These are phyloP conservation scores for Drosophila vallismaia DNA, from an alignment of 2,888 invertebrate species.

Conservation along the genomic window DNA sequence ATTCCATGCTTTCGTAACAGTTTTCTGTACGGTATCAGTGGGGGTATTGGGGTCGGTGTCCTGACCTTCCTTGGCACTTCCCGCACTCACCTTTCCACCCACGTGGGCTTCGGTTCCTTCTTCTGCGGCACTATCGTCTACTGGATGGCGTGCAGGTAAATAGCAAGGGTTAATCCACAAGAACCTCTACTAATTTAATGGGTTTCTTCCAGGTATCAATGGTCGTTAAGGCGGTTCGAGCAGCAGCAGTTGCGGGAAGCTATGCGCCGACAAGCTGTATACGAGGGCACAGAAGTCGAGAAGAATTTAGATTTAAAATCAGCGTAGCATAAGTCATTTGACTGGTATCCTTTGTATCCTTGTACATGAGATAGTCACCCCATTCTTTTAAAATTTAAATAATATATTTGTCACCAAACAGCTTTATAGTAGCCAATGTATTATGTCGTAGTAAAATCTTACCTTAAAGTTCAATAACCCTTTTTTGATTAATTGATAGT, in stretches of 20 bases:
- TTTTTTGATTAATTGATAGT: conserved; percentile 1
- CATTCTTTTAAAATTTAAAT: conserved; percentile 15
- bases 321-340: conserved; percentile 55
- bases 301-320: conserved; percentile 71
- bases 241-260: conserved; percentile 87
- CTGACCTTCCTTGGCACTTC: conserved; percentile 90
- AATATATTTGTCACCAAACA: conserved; percentile 21
- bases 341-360: conserved; percentile 4
- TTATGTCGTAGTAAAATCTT: conserved; percentile 23
- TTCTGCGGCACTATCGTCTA: conserved; percentile 87
- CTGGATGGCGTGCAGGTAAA: conserved; percentile 87
- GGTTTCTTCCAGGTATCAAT: conserved; percentile 85
- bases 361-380: conserved; percentile 2
- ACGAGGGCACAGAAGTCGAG: conserved; percentile 87
- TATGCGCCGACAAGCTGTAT: conserved; percentile 86
- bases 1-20: conserved; percentile 93
- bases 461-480: conserved; percentile 9
- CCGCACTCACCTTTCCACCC: conserved; percentile 86
- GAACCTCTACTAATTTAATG: neutral
- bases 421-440: conserved; percentile 19
- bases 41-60: conserved; percentile 88
- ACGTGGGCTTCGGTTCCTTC: conserved; percentile 88
- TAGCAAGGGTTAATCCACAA: neutral
- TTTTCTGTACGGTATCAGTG: conserved; percentile 89
- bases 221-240: conserved; percentile 88